Evolutionary conservation across 2,113 vertebrate genomes (phyloP).

Genomic region (Xenotilapia longispinis): DNA sequence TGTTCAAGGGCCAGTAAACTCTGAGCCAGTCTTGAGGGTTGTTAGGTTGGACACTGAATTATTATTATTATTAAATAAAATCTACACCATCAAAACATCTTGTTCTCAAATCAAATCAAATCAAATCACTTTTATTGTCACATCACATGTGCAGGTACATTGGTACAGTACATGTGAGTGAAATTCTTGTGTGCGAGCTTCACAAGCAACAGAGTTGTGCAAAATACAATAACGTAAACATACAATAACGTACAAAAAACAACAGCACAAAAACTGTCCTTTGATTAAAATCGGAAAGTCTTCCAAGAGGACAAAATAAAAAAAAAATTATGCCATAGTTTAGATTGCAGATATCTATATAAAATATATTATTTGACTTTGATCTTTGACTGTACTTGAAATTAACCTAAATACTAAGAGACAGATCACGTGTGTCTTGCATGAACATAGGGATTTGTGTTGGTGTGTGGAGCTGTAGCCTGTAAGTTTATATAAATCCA

Average conservation of each 20-base stretch:
- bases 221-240: no score
- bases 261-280: not conserved
- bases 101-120: not conserved
- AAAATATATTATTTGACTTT: not conserved
- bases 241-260: not conserved
- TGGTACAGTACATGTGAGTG: no score
- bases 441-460: not conserved
- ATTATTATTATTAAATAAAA: not conserved
- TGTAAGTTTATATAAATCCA: not conserved
- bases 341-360: not conserved
- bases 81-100: not conserved
- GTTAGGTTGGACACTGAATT: not conserved
- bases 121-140: no score
- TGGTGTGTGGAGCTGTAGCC: not conserved
- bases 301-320: not conserved
- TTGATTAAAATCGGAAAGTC: not conserved
- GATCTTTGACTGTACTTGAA: not conserved
- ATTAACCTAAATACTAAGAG: not conserved
- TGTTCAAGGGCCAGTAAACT: not conserved
- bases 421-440: not conserved
- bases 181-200: no score
- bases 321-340: not conserved
- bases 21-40: not conserved
- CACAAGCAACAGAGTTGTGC: no score
- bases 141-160: no score